A percentile compares a stretch with the other conserved stretches of the same genome.
Evolutionary conservation across 92 coral and sea anemone species (phyloP).

Genomic region (Bergia puertoricense): DNA sequence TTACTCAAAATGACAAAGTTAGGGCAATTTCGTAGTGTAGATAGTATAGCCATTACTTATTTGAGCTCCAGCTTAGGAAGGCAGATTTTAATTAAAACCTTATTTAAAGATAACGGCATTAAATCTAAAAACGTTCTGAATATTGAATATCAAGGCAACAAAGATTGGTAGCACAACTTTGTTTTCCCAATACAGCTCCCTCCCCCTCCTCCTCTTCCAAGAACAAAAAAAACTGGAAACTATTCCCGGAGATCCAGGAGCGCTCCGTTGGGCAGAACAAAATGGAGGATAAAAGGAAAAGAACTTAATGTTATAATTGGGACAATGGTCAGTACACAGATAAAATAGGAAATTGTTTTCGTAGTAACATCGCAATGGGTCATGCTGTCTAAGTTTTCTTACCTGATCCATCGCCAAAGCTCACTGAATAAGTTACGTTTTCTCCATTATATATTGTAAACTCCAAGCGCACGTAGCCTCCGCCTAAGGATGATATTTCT

Average conservation of each 20-base stretch:
- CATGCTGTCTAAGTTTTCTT: not conserved
- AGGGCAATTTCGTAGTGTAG: not conserved
- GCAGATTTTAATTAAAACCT: not conserved
- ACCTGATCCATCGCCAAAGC: constrained; percentile 80
- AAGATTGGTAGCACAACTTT: too few relatives aligned
- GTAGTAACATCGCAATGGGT: not conserved
- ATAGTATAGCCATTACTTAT: not conserved
- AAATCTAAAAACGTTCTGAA: not conserved
- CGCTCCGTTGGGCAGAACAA: too few relatives aligned
- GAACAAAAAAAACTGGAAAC: too few relatives aligned
- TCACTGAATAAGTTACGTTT: constrained; percentile 65
- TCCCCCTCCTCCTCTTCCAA: too few relatives aligned
- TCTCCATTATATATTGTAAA: constrained; percentile 70
- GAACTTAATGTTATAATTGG: not conserved
- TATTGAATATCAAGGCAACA: not conserved
- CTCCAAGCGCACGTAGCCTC: constrained; percentile 36
- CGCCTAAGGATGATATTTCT: constrained; percentile 38
- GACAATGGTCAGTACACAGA: not conserved
- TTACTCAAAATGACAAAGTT: not conserved
- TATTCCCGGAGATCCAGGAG: not conserved
- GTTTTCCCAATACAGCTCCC: too few relatives aligned
- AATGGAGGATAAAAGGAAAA: not conserved
- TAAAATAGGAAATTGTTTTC: not conserved
- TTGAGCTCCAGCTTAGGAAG: not conserved
- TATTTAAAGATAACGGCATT: not conserved